Evolutionary conservation across 2,113 vertebrate species (phyloP).

Genomic region (Nyctibius bracteatus): DNA sequence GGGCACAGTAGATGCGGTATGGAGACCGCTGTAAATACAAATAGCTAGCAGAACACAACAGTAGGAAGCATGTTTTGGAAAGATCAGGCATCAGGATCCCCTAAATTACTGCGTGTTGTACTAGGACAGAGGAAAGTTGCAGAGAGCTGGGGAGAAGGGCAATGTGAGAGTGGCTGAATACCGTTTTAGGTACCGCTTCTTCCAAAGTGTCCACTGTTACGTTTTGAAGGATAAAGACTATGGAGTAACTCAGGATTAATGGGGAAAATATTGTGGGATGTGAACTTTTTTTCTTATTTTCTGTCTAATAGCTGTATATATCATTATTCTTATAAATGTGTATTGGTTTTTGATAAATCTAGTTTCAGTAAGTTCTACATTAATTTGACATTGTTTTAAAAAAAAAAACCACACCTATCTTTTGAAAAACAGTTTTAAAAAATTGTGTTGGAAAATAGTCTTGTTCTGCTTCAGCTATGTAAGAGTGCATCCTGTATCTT

Average conservation of each 20-base stretch:
- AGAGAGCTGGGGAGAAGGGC: background rate
- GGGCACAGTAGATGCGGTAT: background rate
- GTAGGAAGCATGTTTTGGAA: background rate
- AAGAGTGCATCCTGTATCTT: background rate
- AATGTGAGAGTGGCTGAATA: too few relatives aligned
- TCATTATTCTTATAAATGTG: too few relatives aligned
- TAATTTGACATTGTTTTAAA: background rate
- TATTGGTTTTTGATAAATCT: background rate
- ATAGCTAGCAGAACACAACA: background rate
- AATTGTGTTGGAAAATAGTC: background rate
- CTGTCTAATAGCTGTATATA: background rate
- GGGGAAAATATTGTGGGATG: background rate
- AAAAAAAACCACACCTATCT: background rate
- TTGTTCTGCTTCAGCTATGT: background rate
- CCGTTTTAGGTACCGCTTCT: background rate
- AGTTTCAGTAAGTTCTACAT: background rate
- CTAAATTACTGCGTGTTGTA: background rate
- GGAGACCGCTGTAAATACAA: background rate
- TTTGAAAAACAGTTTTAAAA: background rate
- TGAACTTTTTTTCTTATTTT: background rate
- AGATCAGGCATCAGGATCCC: background rate
- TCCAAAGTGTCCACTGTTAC: background rate
- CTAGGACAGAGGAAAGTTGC: background rate
- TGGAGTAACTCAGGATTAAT: background rate
- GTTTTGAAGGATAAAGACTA: background rate